Percentiles rank a stretch among this genome's conserved stretches.
Evolutionary conservation across 1,140 invertebrate species (phyloP).

Genomic region (Zaprionus ghesquierei): DNA sequence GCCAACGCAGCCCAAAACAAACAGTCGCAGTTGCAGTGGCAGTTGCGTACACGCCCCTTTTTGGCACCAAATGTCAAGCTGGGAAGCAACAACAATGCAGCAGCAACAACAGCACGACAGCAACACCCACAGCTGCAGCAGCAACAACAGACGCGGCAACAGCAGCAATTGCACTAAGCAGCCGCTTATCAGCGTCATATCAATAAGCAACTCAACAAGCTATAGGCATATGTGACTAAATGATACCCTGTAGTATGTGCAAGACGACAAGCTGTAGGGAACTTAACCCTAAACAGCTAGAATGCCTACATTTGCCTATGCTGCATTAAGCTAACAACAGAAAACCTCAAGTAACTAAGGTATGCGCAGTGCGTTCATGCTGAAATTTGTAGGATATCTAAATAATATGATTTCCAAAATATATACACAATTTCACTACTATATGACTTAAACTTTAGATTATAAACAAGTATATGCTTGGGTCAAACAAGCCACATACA

Average conservation of each 20-base stretch:
- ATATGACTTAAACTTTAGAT: not conserved
- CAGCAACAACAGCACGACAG: conserved; percentile 5
- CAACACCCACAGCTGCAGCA: conserved; percentile 4
- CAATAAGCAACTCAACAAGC: conserved; percentile 20
- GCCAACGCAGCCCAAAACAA: conserved; percentile 32
- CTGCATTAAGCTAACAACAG: too few species aligned
- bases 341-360: too few species aligned
- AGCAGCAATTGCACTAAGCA: conserved; percentile 9
- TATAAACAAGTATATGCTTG: too few species aligned
- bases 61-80: conserved; percentile 25
- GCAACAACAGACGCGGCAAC: not conserved
- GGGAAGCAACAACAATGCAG: conserved; percentile 46
- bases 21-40: conserved; percentile 29
- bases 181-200: conserved; percentile 56
- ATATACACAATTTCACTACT: too few species aligned
- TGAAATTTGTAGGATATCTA: too few species aligned
- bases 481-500: too few species aligned
- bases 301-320: too few species aligned
- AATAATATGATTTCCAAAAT: too few species aligned
- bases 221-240: not conserved
- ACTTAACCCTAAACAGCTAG: too few species aligned
- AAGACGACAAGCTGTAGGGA: not conserved
- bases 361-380: too few species aligned
- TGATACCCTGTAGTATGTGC: not conserved
- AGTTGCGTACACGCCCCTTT: conserved; percentile 52